Evolutionary conservation across 2,113 vertebrate species (phyloP).

Genomic region (Bos taurus): DNA sequence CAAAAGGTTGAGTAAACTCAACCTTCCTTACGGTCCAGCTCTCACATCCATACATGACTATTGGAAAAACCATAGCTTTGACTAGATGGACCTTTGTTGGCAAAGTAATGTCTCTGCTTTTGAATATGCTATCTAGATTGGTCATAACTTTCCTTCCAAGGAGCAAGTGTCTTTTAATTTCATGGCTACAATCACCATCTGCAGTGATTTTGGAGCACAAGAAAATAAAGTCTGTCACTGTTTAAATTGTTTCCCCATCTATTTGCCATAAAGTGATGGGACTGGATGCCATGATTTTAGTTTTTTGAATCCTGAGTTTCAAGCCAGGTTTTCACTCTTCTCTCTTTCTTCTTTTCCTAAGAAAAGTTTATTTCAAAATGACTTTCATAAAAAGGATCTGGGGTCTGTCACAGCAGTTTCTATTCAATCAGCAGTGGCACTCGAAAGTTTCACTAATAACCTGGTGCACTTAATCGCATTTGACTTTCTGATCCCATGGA

Average conservation of each 20-base stretch:
- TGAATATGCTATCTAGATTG: background rate
- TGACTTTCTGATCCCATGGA: background rate
- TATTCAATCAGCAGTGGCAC: background rate
- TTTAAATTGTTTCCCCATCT: background rate
- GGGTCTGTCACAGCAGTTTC: background rate
- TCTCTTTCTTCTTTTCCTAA: background rate
- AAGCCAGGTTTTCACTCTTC: background rate
- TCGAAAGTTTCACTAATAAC: background rate
- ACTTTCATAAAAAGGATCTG: background rate
- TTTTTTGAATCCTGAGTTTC: background rate
- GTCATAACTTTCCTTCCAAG: background rate
- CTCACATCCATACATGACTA: background rate
- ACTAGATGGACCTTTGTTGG: background rate
- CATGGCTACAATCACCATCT: background rate
- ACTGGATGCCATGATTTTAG: background rate
- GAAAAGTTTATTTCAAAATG: background rate
- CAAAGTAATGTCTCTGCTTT: background rate
- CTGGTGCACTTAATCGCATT: rapidly evolving
- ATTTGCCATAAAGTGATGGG: background rate
- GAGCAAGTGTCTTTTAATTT: background rate
- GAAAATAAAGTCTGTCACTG: background rate
- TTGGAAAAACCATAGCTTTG: background rate
- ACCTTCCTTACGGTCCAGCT: background rate
- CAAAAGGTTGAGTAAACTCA: too few species aligned
- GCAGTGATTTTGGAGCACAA: background rate